Evolutionary conservation across 2,113 vertebrate genomes (phyloP), one percentile per base, ranked within the genome.

Genomic region (Leucopsar rothschildi): DNA sequence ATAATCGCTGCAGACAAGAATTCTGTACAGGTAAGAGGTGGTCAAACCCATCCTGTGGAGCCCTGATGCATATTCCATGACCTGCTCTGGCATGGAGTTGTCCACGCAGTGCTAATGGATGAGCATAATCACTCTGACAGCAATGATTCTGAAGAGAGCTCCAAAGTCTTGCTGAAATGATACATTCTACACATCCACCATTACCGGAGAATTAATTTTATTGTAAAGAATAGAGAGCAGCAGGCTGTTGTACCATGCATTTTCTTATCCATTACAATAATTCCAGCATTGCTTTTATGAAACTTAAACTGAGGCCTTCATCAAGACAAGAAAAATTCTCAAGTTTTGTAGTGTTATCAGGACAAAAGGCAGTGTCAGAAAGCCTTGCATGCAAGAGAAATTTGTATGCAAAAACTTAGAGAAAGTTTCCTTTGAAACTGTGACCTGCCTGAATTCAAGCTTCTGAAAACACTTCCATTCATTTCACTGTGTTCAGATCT

Each of bases 71-170:
- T 71, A 80, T 88, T 80, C 21, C 4, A 40, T 70, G 64, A 57
- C 88, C 71, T 80, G 66, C 55, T 92, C 65, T 40, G 33, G 69
- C 57, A 13, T 8, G n/a, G 88, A 61, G 37, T 6, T 82, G 82
- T 79, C 7, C 21, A 75, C 73, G 85, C 81, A 49, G 33, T 25
- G n/a, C 50, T 93, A 94, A 94, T 52, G 63, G 72, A 91, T 82
- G 78, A 75, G n/a, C 80, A 96, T 82, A 86, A 96, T 95, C 72
- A 81, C 84, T 91, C 81, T 96, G 88, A 92, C 92, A 94, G 85
- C 5, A 11, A 77, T 20, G 87, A 88, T 85, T 92, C 19, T 21
- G 83, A 94, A 71, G n/a, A 94, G 80, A 91, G 64, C 72, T 90
- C 83, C 81, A 20, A 94, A 92, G 55, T 52, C 55, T 80, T 90